Conservation (phyloP, 2,113 vertebrate species). For the Microtus ochrogaster region DNA sequence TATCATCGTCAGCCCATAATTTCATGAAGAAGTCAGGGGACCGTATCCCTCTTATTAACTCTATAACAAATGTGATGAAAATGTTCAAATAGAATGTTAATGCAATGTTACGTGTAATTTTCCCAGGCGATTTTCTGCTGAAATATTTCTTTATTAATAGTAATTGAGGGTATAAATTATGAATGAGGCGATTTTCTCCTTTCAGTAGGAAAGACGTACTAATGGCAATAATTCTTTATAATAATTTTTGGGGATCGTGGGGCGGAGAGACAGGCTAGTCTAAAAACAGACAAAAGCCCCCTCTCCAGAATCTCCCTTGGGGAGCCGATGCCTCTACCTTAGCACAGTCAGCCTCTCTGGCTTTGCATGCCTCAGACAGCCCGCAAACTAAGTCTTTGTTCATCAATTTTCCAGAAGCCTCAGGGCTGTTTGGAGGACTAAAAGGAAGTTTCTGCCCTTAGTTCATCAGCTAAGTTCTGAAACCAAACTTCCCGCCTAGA, state of each 20-base stretch:
- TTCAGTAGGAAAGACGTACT: constrained; percentile 95
- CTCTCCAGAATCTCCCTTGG: constrained; percentile 58
- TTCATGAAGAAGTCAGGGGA: constrained; percentile 99
- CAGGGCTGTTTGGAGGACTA: constrained; percentile 53
- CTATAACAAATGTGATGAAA: constrained; percentile 99
- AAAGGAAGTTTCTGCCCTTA: constrained; percentile 65
- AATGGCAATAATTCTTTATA: constrained; percentile 99
- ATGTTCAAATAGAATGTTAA: constrained; percentile 99
- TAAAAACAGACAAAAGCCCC: constrained; percentile 81
- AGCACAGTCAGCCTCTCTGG: neutral
- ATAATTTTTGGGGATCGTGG: constrained; percentile 90
- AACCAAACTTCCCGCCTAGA: constrained; percentile 69
- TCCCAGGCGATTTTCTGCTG: constrained; percentile 95
- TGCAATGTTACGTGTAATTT: constrained; percentile 99
- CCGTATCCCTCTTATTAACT: constrained; percentile 99
- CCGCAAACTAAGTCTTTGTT: constrained; percentile 39
- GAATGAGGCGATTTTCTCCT: constrained; percentile 97
- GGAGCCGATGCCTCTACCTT: neutral
- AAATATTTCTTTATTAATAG: constrained; percentile 99
- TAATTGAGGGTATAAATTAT: constrained; percentile 99
- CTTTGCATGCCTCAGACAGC: neutral
- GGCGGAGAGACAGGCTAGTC: constrained; percentile 82
- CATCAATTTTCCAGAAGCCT: constrained; percentile 62
- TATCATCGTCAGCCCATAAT: constrained; percentile 99
- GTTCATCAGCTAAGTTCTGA: constrained; percentile 48